Conservation (phyloP, 1,140 invertebrate genomes). For the Calephelis nemesis region DNA sequence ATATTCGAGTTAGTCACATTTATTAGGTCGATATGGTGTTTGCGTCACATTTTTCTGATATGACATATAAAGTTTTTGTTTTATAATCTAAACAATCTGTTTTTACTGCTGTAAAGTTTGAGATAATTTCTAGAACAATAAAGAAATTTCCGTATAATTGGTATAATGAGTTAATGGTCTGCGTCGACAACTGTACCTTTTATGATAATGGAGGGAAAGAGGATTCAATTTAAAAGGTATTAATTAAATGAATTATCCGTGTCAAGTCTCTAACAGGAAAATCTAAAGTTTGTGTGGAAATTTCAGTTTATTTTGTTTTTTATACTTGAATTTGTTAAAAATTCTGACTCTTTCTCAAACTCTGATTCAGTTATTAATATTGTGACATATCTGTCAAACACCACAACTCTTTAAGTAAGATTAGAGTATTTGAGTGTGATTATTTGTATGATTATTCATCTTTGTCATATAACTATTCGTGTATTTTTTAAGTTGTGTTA, state of each 20-base stretch:
- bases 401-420: not conserved
- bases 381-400: not conserved
- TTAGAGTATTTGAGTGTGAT: not conserved
- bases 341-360: slow-evolving; percentile 7
- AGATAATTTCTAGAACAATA: slow-evolving; percentile 5
- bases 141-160: slow-evolving; percentile 29
- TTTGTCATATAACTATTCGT: slow-evolving; percentile 20
- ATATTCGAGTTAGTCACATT: too few relatives aligned
- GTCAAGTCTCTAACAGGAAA: slow-evolving; percentile 37
- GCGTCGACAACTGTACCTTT: slow-evolving; percentile 42
- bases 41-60: not conserved
- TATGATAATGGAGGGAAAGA: slow-evolving; percentile 45
- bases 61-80: not conserved
- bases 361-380: slow-evolving; percentile 11
- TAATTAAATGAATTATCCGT: slow-evolving; percentile 51
- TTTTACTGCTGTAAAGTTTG: not conserved
- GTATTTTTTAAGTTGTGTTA: slow-evolving; percentile 31
- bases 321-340: slow-evolving; percentile 29
- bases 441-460: slow-evolving; percentile 24
- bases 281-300: slow-evolving; percentile 46
- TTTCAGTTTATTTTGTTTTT: slow-evolving; percentile 38
- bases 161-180: slow-evolving; percentile 36
- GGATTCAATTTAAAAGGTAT: slow-evolving; percentile 51
- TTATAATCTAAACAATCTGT: not conserved
- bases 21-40: too few relatives aligned